phyloP scores from a whole-genome alignment of 2,113 vertebrate species.

The Mormoops blainvillei region DNA sequence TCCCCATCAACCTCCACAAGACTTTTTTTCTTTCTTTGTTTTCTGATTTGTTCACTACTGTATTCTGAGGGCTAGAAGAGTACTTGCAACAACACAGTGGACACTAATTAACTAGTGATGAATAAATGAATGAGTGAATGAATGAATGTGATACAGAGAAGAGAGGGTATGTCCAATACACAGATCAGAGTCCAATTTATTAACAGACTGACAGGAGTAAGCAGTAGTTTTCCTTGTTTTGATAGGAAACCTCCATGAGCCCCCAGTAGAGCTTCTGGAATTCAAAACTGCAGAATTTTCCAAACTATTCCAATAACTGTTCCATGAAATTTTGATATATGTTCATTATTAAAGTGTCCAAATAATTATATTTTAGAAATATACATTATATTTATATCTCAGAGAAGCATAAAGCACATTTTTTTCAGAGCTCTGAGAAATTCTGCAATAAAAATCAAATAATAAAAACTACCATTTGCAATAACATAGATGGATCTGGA shows the following conservation, averaged over 20 bases:
- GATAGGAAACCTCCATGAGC: neutral
- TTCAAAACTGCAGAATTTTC: neutral
- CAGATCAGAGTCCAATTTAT: neutral
- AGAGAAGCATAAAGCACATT: neutral
- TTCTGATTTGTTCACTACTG: neutral
- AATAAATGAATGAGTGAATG: neutral
- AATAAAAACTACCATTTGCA: too few relatives aligned
- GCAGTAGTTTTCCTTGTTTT: neutral
- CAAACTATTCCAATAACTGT: neutral
- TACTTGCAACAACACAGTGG: neutral
- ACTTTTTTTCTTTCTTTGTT: neutral
- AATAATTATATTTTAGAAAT: neutral
- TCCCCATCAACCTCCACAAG: neutral
- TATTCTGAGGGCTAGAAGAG: neutral
- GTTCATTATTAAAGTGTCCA: neutral
- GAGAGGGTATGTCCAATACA: neutral
- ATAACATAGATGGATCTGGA: too few relatives aligned
- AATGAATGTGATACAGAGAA: neutral
- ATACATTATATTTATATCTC: neutral
- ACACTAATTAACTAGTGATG: neutral
- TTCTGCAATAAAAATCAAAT: neutral
- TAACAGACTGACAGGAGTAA: neutral
- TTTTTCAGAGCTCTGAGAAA: neutral
- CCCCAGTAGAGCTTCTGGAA: neutral
- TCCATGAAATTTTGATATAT: neutral